Evolutionary conservation across 35 echinoderm and acorn worm genomes (phyloP).

Genomic region (Ophioderma brevispina): DNA sequence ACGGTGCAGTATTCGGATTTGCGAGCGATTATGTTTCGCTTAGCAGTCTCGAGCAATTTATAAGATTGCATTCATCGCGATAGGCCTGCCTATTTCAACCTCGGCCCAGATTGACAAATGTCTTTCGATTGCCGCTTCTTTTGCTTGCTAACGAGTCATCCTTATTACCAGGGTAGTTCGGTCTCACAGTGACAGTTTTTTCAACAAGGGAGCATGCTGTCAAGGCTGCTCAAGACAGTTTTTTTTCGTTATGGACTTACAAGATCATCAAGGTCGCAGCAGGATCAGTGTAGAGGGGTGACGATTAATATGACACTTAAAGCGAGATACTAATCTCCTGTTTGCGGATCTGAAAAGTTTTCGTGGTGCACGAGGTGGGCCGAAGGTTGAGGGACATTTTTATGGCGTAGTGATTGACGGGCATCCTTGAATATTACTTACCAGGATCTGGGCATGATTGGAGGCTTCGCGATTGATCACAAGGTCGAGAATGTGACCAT

Average conservation of each 20-base stretch:
- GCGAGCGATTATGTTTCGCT: background rate
- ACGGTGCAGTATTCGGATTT: conserved; percentile 7
- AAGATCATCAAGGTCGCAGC: conserved; percentile 3
- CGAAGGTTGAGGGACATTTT: background rate
- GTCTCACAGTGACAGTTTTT: conserved; percentile 25
- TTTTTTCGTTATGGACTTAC: conserved; percentile 3
- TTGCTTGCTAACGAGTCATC: conserved; percentile 19
- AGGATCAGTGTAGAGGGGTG: background rate
- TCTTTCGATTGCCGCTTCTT: conserved; percentile 14
- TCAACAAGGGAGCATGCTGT: conserved; percentile 17
- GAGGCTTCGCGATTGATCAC: conserved; percentile 1
- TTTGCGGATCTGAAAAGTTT: background rate
- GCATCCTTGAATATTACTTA: background rate
- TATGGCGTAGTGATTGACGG: conserved; percentile 3
- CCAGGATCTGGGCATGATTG: background rate
- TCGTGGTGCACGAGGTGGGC: background rate
- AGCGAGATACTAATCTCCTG: background rate
- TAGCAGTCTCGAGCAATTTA: conserved; percentile 30
- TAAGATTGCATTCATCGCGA: background rate
- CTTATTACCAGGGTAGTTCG: conserved; percentile 13
- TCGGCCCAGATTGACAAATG: background rate
- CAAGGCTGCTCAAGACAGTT: background rate
- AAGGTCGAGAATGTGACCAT: conserved; percentile 23
- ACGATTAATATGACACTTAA: conserved; percentile 14
- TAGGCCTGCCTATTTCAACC: conserved; percentile 14